Base-by-base conservation (phyloP, 2,797 vertebrate genomes). In the Thaleichthys pacificus region DNA sequence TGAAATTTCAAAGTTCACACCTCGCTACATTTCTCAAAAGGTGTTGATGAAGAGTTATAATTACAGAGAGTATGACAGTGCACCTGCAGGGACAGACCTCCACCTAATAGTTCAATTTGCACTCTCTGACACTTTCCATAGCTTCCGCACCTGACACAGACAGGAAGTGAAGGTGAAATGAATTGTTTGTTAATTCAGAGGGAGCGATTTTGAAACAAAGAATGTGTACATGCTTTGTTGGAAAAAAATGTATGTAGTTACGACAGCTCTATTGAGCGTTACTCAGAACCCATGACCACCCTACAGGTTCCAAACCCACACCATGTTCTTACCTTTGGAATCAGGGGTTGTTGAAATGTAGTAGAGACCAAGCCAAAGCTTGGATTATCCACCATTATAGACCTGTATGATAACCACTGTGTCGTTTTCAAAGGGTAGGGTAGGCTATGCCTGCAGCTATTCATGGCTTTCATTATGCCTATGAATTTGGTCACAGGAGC, bases 191-290 rank as follows among this genome's bases (percentile, higher is more conserved):
- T 76, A 66, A 60, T 73, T 73, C 72, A 71, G 73, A 77, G 71
- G 72, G 70, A 78, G 64, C 66, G 72, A 81, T 79, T 65, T 79
- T 81, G 82, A 76, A 85, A 83, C 79, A 71, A 78, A 79, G 32
- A 35, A 63, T 28, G 72, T 77, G 76, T 68, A 76, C 72, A 75
- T 77, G 76, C 78, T 73, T 47, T 58, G 79, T 69, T 69, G 73
- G 73, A 51, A 70, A 65, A 71, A 56, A 68, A 78, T 54, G 5
- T 54, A 42, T 19, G 15, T 4, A 5, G 51, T 3, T 1, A n/a
- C 5, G 7, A 8, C 51, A 19, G 17, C n/a, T 42, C 38, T 42
- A 42, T 12, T 42, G 38, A 42, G 38, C 38, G 38, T 2, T 54
- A 54, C 15, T 19, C 5, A 54, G 17, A 1, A 54, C 3, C 17